A percentile compares a stretch with the other conserved stretches of the same genome.
phyloP scores from a whole-genome alignment of 2,888 invertebrate species.

The Drosophila pegasa region DNA sequence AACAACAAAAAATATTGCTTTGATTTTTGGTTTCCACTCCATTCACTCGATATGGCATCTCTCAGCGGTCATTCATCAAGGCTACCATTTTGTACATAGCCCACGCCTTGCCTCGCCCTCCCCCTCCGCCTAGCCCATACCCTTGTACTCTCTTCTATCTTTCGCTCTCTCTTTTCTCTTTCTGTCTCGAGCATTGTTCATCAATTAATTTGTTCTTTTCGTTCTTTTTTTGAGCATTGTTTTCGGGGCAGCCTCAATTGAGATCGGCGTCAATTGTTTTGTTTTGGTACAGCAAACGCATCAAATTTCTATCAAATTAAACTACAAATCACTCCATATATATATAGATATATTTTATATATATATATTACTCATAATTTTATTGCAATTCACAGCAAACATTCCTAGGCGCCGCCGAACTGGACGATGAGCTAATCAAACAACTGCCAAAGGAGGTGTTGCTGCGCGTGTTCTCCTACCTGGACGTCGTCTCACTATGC shows the following conservation, averaged over 20 bases:
- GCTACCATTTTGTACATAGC: slow-evolving; percentile 54
- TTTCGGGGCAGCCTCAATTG: slow-evolving; percentile 43
- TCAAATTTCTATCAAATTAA: slow-evolving; percentile 34
- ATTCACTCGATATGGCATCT: slow-evolving; percentile 48
- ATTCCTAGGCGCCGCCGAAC: slow-evolving; percentile 84
- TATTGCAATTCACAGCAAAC: slow-evolving; percentile 77
- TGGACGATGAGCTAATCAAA: slow-evolving; percentile 85
- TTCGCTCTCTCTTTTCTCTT: slow-evolving; percentile 8
- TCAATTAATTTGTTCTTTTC: slow-evolving; percentile 69
- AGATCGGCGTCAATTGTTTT: slow-evolving; percentile 55
- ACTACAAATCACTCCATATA: slow-evolving; percentile 34
- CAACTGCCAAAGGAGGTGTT: slow-evolving; percentile 98
- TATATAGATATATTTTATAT: neutral
- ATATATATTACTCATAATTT: slow-evolving; percentile 1
- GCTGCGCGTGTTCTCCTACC: slow-evolving; percentile 96
- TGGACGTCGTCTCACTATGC: slow-evolving; percentile 98
- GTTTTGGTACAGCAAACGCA: slow-evolving; percentile 46
- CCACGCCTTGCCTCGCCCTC: slow-evolving; percentile 11
- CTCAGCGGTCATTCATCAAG: slow-evolving; percentile 60
- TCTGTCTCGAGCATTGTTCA: slow-evolving; percentile 45
- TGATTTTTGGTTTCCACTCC: slow-evolving; percentile 53
- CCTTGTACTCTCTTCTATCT: slow-evolving; percentile 5
- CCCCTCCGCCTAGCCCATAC: neutral
- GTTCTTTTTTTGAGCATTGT: slow-evolving; percentile 14
- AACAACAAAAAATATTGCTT: slow-evolving; percentile 26